A percentile compares a stretch with the other conserved stretches of the same genome.
Conservation (phyloP, 2,113 vertebrate genomes). For the Etheostoma cragini region DNA sequence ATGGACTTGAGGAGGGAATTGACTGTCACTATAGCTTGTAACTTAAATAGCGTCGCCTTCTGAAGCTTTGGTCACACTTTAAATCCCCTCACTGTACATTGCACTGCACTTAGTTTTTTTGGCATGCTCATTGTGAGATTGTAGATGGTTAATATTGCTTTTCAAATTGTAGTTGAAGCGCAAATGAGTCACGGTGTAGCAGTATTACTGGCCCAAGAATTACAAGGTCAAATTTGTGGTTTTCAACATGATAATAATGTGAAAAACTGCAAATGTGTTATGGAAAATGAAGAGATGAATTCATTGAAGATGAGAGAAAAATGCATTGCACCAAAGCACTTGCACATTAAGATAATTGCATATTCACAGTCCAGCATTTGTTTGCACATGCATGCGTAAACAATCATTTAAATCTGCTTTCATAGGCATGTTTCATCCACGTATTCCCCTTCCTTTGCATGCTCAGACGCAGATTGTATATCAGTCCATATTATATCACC, state of each 20-base stretch:
- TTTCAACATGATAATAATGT: conserved; percentile 14
- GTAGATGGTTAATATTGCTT: conserved; percentile 35
- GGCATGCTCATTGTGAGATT: conserved; percentile 34
- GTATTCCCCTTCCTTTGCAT: not conserved
- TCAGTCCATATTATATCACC: conserved; percentile 31
- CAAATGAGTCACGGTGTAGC: conserved; percentile 2
- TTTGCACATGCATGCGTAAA: conserved; percentile 53
- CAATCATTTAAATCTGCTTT: conserved; percentile 56
- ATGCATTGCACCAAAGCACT: conserved; percentile 42
- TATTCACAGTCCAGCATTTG: conserved; percentile 45
- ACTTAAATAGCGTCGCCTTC: conserved; percentile 49
- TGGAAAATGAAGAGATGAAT: conserved; percentile 31
- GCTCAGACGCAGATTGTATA: conserved; percentile 28
- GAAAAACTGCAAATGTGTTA: conserved; percentile 5
- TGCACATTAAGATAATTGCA: conserved; percentile 28
- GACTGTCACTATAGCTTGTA: conserved; percentile 54
- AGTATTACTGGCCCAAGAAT: conserved; percentile 6
- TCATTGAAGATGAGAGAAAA: conserved; percentile 3
- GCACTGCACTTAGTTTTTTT: conserved; percentile 22
- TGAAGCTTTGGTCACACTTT: conserved; percentile 60
- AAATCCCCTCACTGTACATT: conserved; percentile 39
- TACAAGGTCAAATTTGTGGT: conserved; percentile 22
- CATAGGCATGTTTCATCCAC: conserved; percentile 51
- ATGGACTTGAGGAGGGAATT: conserved; percentile 51
- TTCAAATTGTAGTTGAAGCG: conserved; percentile 33